Evolutionary conservation across 2,888 invertebrate species (phyloP), one percentile per base, ranked within the genome.

Genomic region (Tribolium freemani): DNA sequence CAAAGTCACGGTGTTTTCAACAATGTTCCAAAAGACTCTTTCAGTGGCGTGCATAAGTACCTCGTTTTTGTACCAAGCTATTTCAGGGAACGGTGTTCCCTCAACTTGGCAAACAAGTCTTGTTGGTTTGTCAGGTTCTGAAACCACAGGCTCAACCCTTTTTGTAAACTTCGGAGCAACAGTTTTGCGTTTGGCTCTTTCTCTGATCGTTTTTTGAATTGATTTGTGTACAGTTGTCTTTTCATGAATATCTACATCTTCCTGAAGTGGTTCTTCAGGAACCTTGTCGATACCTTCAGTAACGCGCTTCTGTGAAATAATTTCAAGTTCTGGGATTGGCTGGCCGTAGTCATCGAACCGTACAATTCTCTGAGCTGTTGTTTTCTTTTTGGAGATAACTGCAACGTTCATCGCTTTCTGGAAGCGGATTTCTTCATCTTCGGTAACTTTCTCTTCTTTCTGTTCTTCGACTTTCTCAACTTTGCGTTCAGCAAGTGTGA

Each of bases 1-100:
- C 71, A 95, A 86, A 31, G 92, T 90, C 10, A 93, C 94, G 10
- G 90, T 90, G 75, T 90, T 88, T 83, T 93, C 92, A 45, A 88
- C 87, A 38, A 91, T 87, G 45, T 88, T 90, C 81, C 91, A 89
- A 74, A 87, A 87, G 75, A 90, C 89, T 74, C 89, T 88, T 81
- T 92, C 90, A 45, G 88, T 89, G 1, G 90, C 88, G 78, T 90
- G 88, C 45, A 93, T 85, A 68, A 91, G 88, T 57, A 88, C 88
- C 76, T 92, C 91, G 80, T 93, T 92, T 82, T 90, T 91, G 79
- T 90, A 93, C 93, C 93, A 93, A 48, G 90, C 88, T 70, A 94
- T 89, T 79, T 91, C 90, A 9, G 93, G 93, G 85, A 90, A 89
- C 31, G 93, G 93, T 76, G 88, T 87, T 75, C 93, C 93, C 80